Percentiles rank a stretch among this genome's conserved stretches.
Evolutionary conservation across 2,797 vertebrate species (phyloP).

Genomic region (Chromis chromis): DNA sequence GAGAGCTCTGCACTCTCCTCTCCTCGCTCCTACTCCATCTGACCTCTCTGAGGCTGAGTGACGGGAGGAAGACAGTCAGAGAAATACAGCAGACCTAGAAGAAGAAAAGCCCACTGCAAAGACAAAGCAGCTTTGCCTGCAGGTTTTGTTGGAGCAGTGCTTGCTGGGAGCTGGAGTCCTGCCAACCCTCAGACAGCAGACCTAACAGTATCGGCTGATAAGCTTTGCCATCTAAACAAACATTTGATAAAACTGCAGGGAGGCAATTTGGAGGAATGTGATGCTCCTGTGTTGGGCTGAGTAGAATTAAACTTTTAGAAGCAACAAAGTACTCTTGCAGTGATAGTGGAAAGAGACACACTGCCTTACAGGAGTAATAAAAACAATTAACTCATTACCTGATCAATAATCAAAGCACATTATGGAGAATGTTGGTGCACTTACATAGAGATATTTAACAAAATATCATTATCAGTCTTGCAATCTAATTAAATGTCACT

Average conservation of each 20-base stretch:
- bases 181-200: constrained; percentile 37
- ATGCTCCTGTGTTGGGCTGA: not conserved
- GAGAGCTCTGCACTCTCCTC: constrained; percentile 22
- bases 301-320: not conserved
- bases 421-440: constrained; percentile 22
- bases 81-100: constrained; percentile 33
- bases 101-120: constrained; percentile 43
- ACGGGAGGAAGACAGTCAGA: constrained; percentile 39
- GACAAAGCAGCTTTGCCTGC: constrained; percentile 60
- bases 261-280: constrained; percentile 39
- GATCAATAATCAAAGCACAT: constrained; percentile 41
- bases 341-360: not conserved
- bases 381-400: constrained; percentile 42
- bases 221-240: constrained; percentile 56
- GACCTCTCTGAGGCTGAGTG: constrained; percentile 22
- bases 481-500: constrained; percentile 22
- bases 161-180: constrained; percentile 61
- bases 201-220: constrained; percentile 48
- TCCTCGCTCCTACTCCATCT: constrained; percentile 7
- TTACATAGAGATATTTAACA: constrained; percentile 37
- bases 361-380: not conserved
- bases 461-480: constrained; percentile 16
- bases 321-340: not conserved
- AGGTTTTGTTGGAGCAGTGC: constrained; percentile 43
- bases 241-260: constrained; percentile 57